Conservation (phyloP, 1,140 invertebrate genomes). For the Heliconius congener region DNA sequence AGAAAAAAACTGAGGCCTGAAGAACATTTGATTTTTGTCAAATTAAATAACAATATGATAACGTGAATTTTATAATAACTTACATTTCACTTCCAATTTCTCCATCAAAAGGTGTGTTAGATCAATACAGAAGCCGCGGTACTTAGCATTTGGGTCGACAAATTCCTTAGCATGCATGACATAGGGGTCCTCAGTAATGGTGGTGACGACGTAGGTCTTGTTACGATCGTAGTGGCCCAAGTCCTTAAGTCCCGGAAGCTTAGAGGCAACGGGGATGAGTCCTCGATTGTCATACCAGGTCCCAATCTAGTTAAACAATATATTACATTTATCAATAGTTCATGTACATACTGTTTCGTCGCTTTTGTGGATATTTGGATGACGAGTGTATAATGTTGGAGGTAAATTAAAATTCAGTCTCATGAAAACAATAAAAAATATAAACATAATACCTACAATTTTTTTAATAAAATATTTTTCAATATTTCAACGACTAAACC, state of each 20-base stretch:
- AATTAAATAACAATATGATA: neutral
- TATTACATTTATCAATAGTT: neutral
- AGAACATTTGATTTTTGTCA: too few species aligned
- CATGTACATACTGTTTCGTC: neutral
- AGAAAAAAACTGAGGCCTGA: too few species aligned
- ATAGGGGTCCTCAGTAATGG: slow-evolving; percentile 92
- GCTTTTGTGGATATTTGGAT: too few species aligned
- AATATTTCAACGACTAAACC: neutral
- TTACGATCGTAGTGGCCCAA: slow-evolving; percentile 90
- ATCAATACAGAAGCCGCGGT: slow-evolving; percentile 97
- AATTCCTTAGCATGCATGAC: slow-evolving; percentile 87
- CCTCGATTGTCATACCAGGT: slow-evolving; percentile 93
- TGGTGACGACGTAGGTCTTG: slow-evolving; percentile 95
- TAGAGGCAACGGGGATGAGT: slow-evolving; percentile 86
- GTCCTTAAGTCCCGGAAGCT: slow-evolving; percentile 77
- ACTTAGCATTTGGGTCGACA: slow-evolving; percentile 82
- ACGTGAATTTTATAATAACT: slow-evolving; percentile 61
- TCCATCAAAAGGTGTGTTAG: slow-evolving; percentile 91
- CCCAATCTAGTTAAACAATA: slow-evolving; percentile 86
- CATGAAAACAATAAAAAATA: too few species aligned
- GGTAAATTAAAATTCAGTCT: too few species aligned
- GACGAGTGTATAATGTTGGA: too few species aligned
- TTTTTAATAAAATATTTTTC: neutral
- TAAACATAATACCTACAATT: too few species aligned
- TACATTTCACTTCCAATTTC: slow-evolving; percentile 92